A percentile compares a stretch with the other conserved stretches of the same genome.
Conservation (phyloP, 2,888 invertebrate species). For the Eupithecia centaureata region DNA sequence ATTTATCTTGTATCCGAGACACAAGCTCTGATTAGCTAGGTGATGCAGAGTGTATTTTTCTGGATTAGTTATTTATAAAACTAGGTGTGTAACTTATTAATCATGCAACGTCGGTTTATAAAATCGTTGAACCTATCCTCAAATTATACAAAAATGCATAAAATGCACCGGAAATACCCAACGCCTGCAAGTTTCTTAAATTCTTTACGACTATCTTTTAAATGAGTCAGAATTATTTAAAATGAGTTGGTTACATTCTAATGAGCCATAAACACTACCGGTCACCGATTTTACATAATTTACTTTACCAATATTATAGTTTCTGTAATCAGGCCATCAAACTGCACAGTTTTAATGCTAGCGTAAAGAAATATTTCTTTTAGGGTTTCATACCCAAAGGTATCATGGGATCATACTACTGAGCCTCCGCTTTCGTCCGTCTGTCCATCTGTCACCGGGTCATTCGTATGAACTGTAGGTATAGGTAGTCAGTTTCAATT, state of each 20-base stretch:
- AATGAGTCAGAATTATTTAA: not conserved
- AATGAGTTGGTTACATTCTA: not conserved
- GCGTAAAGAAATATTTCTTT: no score
- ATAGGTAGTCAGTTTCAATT: no score
- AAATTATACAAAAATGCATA: conserved; percentile 4
- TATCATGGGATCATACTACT: no score
- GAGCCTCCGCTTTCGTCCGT: no score
- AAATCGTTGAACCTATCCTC: not conserved
- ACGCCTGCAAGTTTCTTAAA: not conserved
- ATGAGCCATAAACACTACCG: not conserved
- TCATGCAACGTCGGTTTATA: not conserved
- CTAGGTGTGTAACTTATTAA: no score
- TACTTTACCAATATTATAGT: no score
- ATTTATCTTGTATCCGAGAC: not conserved
- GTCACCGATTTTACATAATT: no score
- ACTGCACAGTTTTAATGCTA: no score
- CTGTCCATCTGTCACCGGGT: no score
- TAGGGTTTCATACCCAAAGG: no score
- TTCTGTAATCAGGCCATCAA: not conserved
- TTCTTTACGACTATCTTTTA: not conserved
- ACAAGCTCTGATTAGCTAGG: not conserved
- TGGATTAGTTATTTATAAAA: not conserved
- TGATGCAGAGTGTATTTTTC: not conserved
- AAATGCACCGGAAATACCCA: conserved; percentile 2
- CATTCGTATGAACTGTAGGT: no score